phyloP scores from a whole-genome alignment of 2,888 invertebrate genomes.

The Andricus quercusramuli region DNA sequence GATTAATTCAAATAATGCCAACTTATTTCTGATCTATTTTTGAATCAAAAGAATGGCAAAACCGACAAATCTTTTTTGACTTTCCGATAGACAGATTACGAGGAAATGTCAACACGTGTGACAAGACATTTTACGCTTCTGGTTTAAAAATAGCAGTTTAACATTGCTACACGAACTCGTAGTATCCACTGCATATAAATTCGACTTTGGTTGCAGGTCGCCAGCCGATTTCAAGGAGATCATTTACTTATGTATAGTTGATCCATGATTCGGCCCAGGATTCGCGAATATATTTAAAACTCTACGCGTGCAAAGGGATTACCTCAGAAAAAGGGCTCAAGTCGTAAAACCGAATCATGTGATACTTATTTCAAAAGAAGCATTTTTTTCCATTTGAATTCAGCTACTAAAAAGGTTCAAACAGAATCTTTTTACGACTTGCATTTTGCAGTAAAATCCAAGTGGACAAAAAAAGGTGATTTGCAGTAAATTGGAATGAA shows the following conservation, averaged over 20 bases:
- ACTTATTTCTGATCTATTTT: no score
- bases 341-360: no score
- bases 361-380: no score
- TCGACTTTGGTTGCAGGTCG: conserved; percentile 3
- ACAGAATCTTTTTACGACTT: no score
- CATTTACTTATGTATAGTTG: background rate
- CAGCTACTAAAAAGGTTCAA: no score
- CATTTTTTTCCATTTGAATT: no score
- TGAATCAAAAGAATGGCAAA: no score
- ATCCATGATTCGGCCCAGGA: conserved; percentile 28
- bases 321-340: no score
- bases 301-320: background rate
- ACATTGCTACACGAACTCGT: background rate
- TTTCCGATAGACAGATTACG: no score
- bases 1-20: no score
- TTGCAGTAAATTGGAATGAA: conserved; percentile 29
- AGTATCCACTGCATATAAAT: conserved; percentile 20
- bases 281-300: conserved; percentile 6
- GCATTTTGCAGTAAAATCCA: background rate
- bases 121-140: background rate
- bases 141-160: conserved; percentile 2
- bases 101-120: no score
- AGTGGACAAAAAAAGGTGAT: conserved; percentile 19
- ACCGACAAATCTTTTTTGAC: no score
- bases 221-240: conserved; percentile 34